Conservation (phyloP, 2,113 vertebrate species). For the Strix uralensis region DNA sequence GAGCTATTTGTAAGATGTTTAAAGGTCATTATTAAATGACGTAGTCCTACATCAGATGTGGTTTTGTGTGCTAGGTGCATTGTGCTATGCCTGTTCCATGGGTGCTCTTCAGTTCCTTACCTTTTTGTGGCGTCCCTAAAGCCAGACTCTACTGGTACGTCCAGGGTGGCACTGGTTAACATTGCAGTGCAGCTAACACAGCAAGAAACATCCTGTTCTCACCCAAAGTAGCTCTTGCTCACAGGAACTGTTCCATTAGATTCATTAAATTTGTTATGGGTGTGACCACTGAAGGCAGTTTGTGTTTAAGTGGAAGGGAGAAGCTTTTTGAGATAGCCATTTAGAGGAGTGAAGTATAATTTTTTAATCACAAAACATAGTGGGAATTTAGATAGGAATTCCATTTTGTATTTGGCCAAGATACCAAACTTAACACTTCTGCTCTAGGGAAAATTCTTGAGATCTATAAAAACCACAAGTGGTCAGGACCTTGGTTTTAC, state of each 20-base stretch:
- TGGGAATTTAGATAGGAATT: background rate
- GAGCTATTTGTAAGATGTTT: background rate
- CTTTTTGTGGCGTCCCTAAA: background rate
- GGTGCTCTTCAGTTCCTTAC: background rate
- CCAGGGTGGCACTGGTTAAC: background rate
- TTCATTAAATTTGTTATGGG: background rate
- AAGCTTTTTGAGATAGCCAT: background rate
- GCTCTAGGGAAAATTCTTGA: conserved; percentile 5
- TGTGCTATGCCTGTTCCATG: too few species aligned
- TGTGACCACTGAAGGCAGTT: background rate
- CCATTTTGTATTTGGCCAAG: background rate
- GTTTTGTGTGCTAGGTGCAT: background rate
- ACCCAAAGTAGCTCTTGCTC: background rate
- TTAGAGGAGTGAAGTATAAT: background rate
- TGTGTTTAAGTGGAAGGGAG: background rate
- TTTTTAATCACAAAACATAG: background rate
- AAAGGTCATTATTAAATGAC: background rate
- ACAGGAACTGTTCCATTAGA: background rate
- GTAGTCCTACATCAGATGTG: background rate
- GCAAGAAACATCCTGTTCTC: background rate
- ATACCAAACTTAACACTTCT: background rate
- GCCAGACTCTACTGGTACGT: too few species aligned
- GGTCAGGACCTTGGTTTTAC: conserved; percentile 28
- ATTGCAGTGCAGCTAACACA: fast-evolving
- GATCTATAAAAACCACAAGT: conserved; percentile 1